Percentiles rank a stretch among this genome's conserved stretches.
phyloP scores from a whole-genome alignment of 2,113 vertebrate species.

The Takifugu flavidus region DNA sequence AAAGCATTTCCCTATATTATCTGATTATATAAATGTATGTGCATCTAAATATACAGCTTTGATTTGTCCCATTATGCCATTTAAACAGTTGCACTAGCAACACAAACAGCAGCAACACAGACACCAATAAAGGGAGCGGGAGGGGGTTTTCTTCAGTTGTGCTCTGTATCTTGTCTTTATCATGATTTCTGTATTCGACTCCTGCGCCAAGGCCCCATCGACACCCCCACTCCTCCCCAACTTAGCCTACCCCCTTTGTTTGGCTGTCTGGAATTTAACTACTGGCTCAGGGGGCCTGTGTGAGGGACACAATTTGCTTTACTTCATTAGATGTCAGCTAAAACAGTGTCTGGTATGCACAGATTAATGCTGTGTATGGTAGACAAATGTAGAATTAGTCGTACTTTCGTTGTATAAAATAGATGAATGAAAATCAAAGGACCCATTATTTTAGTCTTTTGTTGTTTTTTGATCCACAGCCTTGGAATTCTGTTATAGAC shows the following conservation, averaged over 20 bases:
- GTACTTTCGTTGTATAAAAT: no score
- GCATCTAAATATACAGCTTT: neutral
- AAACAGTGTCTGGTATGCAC: conserved; percentile 16
- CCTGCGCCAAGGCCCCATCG: conserved; percentile 30
- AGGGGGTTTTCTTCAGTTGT: conserved; percentile 24
- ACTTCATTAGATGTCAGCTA: conserved; percentile 24
- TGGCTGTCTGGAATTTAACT: conserved; percentile 69
- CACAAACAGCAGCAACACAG: conserved; percentile 20
- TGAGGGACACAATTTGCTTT: conserved; percentile 45
- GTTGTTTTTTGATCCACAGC: no score
- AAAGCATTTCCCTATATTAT: no score
- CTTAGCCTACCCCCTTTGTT: conserved; percentile 64
- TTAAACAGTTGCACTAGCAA: conserved; percentile 34
- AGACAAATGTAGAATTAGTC: neutral
- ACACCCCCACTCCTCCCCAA: conserved; percentile 22
- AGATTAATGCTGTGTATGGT: neutral
- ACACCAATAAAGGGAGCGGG: conserved; percentile 21
- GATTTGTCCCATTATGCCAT: conserved; percentile 35
- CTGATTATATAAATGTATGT: no score
- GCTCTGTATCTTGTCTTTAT: conserved; percentile 55
- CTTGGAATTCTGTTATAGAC: no score
- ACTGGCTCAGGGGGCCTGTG: conserved; percentile 54
- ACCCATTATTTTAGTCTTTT: no score
- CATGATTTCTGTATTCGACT: conserved; percentile 30
- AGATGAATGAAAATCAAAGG: no score